These are phyloP conservation scores for Eudemis profundana DNA, from an alignment of 2,888 invertebrate genomes.

Conservation along the genomic window DNA sequence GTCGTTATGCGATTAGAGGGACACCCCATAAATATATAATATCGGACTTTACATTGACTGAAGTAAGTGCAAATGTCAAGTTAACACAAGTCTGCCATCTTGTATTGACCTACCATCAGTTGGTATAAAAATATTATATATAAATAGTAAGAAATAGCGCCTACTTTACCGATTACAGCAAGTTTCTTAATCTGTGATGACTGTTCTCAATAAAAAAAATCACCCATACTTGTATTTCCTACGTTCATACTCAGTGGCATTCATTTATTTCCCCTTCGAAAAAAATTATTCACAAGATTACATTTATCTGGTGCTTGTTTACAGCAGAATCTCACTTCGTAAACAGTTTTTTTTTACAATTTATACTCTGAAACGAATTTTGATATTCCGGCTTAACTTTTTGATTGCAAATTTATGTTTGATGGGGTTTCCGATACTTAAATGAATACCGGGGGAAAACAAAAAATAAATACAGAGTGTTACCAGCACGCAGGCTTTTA, in stretches of 20 bases:
- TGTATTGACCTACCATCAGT: no score
- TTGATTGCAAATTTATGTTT: slow-evolving; percentile 23
- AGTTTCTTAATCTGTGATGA: no score
- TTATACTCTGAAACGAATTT: slow-evolving; percentile 39
- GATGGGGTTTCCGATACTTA: slow-evolving; percentile 6
- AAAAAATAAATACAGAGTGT: neutral
- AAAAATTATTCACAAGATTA: slow-evolving; percentile 41
- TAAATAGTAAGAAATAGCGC: no score
- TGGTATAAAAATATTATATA: no score
- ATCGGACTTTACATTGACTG: no score
- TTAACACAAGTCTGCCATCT: no score
- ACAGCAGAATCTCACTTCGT: slow-evolving; percentile 45
- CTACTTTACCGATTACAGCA: no score
- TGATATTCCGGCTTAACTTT: slow-evolving; percentile 45
- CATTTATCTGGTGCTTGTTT: slow-evolving; percentile 47
- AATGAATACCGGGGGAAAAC: neutral
- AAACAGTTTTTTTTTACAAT: slow-evolving; percentile 44
- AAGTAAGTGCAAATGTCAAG: no score
- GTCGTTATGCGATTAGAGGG: no score
- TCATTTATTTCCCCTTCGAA: slow-evolving; percentile 33
- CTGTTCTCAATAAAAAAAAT: no score
- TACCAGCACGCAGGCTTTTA: no score
- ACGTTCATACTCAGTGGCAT: neutral
- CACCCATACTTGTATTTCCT: neutral
- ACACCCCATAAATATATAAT: no score